Percentiles rank a stretch among this genome's conserved stretches.
phyloP scores from a whole-genome alignment of 2,113 vertebrate species.

The Psittacus erithacus region DNA sequence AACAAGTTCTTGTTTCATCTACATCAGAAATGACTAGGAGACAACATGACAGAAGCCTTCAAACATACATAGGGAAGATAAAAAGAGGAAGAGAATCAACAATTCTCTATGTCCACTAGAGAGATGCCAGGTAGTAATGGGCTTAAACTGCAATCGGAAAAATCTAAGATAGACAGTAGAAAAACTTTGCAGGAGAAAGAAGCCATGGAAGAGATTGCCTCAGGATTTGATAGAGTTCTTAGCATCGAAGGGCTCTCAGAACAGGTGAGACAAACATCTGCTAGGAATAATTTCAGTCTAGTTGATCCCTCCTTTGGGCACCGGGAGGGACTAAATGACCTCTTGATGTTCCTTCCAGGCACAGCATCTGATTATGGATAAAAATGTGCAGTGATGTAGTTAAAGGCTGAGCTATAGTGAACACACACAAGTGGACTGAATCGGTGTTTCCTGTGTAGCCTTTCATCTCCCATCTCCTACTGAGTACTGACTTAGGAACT shows the following conservation, averaged over 20 bases:
- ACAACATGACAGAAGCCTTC: not conserved
- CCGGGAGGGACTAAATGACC: conserved; percentile 1
- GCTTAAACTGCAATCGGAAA: not conserved
- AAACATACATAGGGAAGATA: not conserved
- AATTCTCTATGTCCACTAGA: not conserved
- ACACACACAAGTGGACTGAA: not conserved
- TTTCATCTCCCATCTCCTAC: not conserved
- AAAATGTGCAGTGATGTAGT: not conserved
- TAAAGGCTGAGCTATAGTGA: not conserved
- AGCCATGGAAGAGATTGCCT: not conserved
- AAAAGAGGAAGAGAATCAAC: conserved; percentile 6
- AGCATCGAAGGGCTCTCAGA: not conserved
- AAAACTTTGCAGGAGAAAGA: conserved; percentile 8
- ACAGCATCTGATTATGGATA: not conserved
- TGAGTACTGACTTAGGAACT: not conserved
- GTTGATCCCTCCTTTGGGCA: not conserved
- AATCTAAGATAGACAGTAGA: not conserved
- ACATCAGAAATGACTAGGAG: not conserved
- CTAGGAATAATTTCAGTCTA: conserved; percentile 1
- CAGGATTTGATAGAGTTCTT: not conserved
- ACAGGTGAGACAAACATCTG: conserved; percentile 35
- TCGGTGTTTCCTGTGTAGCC: not conserved
- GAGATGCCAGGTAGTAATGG: not conserved
- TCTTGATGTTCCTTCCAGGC: not conserved
- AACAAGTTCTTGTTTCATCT: conserved; percentile 22